Conservation (phyloP, 1,140 invertebrate genomes). For the Pseudachorutes palmiensis region DNA sequence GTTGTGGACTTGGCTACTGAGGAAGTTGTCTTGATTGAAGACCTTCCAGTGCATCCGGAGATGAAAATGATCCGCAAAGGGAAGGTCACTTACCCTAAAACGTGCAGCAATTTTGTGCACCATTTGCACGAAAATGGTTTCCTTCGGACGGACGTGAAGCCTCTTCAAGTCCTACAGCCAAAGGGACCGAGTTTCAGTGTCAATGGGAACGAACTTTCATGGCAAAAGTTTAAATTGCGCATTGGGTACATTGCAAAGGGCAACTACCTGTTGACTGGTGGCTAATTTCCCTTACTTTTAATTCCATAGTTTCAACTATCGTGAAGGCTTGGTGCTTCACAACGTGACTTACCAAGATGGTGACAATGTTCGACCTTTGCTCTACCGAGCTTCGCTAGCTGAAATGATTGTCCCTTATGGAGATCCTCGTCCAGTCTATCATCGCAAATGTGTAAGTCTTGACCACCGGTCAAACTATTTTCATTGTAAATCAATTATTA, state of each 20-base stretch:
- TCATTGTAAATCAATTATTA: background rate
- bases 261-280: background rate
- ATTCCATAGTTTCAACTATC: constrained; percentile 30
- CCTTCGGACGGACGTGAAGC: constrained; percentile 29
- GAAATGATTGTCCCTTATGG: constrained; percentile 36
- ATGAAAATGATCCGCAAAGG: background rate
- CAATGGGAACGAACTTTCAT: constrained; percentile 30
- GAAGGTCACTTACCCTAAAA: constrained; percentile 12
- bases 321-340: constrained; percentile 32
- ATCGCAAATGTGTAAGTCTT: constrained; percentile 32
- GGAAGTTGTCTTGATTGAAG: constrained; percentile 26
- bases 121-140: constrained; percentile 18
- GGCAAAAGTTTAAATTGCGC: constrained; percentile 33
- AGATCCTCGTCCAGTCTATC: constrained; percentile 29
- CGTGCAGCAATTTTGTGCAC: constrained; percentile 23
- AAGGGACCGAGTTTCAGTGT: constrained; percentile 29
- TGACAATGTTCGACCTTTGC: constrained; percentile 19
- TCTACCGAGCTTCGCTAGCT: constrained; percentile 25
- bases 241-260: constrained; percentile 13
- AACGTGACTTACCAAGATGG: constrained; percentile 29
- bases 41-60: constrained; percentile 25
- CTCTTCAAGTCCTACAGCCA: constrained; percentile 21
- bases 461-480: background rate
- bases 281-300: background rate
- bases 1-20: constrained; percentile 29